Evolutionary conservation across 53 echinoderm and acorn worm genomes (phyloP), one percentile per base, ranked within the genome.

Genomic region (Zoroaster sp.): DNA sequence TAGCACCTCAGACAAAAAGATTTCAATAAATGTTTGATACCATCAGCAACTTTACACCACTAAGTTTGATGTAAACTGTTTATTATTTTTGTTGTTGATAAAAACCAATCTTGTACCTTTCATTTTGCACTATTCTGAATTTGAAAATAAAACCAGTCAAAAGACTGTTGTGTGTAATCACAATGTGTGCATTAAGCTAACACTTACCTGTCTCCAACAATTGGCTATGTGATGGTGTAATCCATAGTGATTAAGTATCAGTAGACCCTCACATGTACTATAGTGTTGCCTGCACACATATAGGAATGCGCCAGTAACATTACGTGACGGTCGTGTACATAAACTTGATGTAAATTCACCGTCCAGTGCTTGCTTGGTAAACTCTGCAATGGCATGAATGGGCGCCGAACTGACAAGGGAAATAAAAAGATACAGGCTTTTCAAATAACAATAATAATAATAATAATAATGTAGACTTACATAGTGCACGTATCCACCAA

Each of bases 151-250:
- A n/a, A n/a, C n/a, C n/a, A n/a, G n/a, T n/a, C n/a, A n/a, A n/a
- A n/a, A n/a, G n/a, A n/a, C n/a, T n/a, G n/a, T n/a, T n/a, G n/a
- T n/a, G n/a, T n/a, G n/a, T n/a, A n/a, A n/a, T n/a, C n/a, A n/a
- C n/a, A n/a, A n/a, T n/a, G n/a, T n/a, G n/a, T n/a, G n/a, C n/a
- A 25, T 28, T 23, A 63, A 55, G 35, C 10, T 35, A 18, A 4
- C 31, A 88, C 90, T 70, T 55, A 98, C 98, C 95, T 94, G 95
- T 88, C 91, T 94, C 98, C 98, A 98, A 4, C 91, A 95, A 89
- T 94, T 82, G 23, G 91, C 95, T 23, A 95, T 94, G n/a, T 87
- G 91, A 37, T 95, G 92, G 40, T 98, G 98, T 14, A 98, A 81
- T 14, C 89, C 90, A 39, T 98, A 98, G 3, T 78, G 93, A 83